Evolutionary conservation across 2,888 invertebrate species (phyloP), one percentile per base, ranked within the genome.

Genomic region (Lasioglossum malachurum): DNA sequence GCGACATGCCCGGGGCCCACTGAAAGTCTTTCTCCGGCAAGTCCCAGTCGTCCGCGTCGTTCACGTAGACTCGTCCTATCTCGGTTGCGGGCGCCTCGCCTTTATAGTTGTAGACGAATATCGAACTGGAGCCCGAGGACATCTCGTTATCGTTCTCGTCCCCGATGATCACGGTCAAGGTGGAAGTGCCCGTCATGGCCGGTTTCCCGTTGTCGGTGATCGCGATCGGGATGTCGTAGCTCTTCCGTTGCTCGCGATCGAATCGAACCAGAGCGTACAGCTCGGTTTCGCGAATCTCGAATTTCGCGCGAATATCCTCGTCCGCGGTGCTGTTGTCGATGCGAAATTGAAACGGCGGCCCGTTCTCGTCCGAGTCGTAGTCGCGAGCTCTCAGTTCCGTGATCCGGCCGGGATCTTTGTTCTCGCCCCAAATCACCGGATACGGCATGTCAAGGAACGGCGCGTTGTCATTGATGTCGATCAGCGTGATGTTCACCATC

Each of bases 21-120:
- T 96, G 96, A 94, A 99, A 99, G 23, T 96, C 95, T 95, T 99
- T 99, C 95, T 99, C 99, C 0, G 97, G 97, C 75, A 99, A 95
- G 95, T 99, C 99, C 99, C 99, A 99, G 94, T 99, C 99, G 94
- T 99, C 99, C 0, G 97, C 97, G 95, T 99, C 99, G 71, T 98
- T 97, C 0, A 99, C 99, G 95, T 98, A 99, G 0, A 98, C 98
- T 0, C 98, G 96, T 0, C 99, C 99, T 83, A 99, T 98, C 89
- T 97, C 97, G 0, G 97, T 97, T 88, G 97, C 97, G 0, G 97
- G 98, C 0, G 97, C 97, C 91, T 97, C 97, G 86, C 98, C 98
- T 96, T 97, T 98, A 94, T 99, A 99, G 94, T 98, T 99, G 95
- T 99, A 99, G 2, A 99, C 98, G 94, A 98, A 98, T 92, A 99